These are phyloP conservation scores for Neuroscelio doddi DNA, from an alignment of 2,888 invertebrate species.

Conservation along the genomic window DNA sequence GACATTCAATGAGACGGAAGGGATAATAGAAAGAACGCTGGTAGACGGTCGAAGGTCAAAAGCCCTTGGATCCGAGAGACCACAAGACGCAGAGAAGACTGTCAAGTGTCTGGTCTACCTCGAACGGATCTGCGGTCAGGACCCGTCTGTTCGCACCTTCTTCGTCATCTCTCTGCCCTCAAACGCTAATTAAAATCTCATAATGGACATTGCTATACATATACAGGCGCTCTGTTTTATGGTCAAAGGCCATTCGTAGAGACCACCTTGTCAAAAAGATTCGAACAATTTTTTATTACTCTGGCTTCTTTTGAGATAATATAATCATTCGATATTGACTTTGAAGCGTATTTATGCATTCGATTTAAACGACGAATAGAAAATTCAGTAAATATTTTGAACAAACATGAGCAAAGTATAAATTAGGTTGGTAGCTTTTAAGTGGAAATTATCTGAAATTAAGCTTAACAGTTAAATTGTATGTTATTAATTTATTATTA, in stretches of 20 bases:
- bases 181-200: constrained; percentile 32
- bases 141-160: constrained; percentile 30
- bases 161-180: constrained; percentile 27
- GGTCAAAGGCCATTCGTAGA: constrained; percentile 6
- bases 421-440: no score
- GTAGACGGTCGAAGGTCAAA: constrained; percentile 41
- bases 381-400: no score
- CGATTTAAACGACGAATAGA: no score
- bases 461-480: no score
- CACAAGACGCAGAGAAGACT: constrained; percentile 26
- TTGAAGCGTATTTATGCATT: no score
- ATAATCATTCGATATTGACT: no score
- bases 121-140: constrained; percentile 22
- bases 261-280: constrained; percentile 1
- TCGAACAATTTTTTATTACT: no score
- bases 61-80: constrained; percentile 29
- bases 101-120: constrained; percentile 23
- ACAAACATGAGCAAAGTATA: no score
- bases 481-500: no score
- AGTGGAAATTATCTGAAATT: no score
- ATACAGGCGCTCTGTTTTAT: not conserved
- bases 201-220: constrained; percentile 14
- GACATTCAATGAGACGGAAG: constrained; percentile 10
- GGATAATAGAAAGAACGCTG: constrained; percentile 28
- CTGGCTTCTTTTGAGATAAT: no score